A percentile compares a stretch with the other conserved stretches of the same genome.
Evolutionary conservation across 1,140 invertebrate species (phyloP).

Genomic region (Hydropsyche tenuis): DNA sequence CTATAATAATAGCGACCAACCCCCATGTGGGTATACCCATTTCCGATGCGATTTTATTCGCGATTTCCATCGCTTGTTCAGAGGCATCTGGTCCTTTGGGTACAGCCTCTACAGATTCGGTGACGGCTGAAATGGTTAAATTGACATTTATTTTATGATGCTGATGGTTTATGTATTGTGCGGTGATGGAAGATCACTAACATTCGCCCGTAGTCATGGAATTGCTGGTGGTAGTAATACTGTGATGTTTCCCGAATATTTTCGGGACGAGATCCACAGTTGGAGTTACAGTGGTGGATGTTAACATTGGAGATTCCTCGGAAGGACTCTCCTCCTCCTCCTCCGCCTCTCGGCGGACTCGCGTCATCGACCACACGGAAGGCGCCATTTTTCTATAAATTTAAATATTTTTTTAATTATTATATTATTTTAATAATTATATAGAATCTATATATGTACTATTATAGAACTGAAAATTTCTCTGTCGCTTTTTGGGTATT

Average conservation of each 20-base stretch:
- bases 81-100: conserved; percentile 34
- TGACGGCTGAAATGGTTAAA: conserved; percentile 35
- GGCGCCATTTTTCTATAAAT: conserved; percentile 47
- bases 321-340: background rate
- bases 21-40: conserved; percentile 76
- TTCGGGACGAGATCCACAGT: background rate
- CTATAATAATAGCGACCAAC: conserved; percentile 71
- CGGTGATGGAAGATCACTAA: background rate
- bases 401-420: conserved; percentile 22
- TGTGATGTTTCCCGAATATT: background rate
- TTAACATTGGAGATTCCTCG: background rate
- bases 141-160: too few relatives aligned
- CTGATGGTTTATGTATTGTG: too few relatives aligned
- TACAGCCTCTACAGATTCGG: conserved; percentile 42
- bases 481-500: too few relatives aligned
- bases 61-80: conserved; percentile 52
- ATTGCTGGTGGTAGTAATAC: background rate
- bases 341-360: conserved; percentile 25
- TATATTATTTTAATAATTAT: too few relatives aligned
- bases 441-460: too few relatives aligned
- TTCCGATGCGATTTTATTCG: conserved; percentile 66
- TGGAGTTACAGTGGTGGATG: background rate
- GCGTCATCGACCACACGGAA: conserved; percentile 25
- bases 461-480: too few relatives aligned
- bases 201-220: background rate